A percentile compares a stretch with the other conserved stretches of the same genome.
These are phyloP conservation scores for Nycticebus coucang DNA, from an alignment of 2,113 vertebrate species.

Conservation along the genomic window DNA sequence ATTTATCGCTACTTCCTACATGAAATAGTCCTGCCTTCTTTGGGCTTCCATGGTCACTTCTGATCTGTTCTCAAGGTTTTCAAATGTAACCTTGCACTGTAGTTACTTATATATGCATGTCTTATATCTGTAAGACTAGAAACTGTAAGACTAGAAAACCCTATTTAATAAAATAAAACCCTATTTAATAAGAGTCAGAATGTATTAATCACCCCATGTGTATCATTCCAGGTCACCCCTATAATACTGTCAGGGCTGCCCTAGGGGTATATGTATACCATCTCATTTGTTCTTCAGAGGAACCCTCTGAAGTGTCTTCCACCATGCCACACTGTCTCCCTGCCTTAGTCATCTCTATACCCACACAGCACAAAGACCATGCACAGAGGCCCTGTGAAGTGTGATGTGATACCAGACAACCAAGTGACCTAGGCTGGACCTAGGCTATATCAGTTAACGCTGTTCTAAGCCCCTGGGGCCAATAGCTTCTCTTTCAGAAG, in stretches of 20 bases:
- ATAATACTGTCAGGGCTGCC: background rate
- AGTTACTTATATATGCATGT: background rate
- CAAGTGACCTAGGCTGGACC: background rate
- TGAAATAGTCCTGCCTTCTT: background rate
- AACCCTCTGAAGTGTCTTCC: background rate
- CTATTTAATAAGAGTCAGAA: background rate
- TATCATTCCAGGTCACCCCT: slow-evolving; percentile 7
- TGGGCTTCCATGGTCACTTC: background rate
- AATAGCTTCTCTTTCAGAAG: background rate
- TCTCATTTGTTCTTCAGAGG: background rate
- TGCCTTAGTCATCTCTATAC: background rate
- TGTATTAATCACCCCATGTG: background rate
- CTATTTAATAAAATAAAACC: background rate
- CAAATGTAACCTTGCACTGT: background rate
- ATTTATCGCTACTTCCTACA: background rate
- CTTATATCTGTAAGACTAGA: background rate
- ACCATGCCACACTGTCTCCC: background rate
- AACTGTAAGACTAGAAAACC: background rate
- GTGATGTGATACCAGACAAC: background rate
- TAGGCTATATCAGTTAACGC: background rate
- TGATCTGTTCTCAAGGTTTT: background rate
- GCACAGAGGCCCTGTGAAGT: background rate
- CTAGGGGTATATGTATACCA: background rate
- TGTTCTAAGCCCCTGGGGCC: background rate
- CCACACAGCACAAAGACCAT: background rate